phyloP scores from a whole-genome alignment of 2,888 invertebrate species.

The Dysmachus trigonus region DNA sequence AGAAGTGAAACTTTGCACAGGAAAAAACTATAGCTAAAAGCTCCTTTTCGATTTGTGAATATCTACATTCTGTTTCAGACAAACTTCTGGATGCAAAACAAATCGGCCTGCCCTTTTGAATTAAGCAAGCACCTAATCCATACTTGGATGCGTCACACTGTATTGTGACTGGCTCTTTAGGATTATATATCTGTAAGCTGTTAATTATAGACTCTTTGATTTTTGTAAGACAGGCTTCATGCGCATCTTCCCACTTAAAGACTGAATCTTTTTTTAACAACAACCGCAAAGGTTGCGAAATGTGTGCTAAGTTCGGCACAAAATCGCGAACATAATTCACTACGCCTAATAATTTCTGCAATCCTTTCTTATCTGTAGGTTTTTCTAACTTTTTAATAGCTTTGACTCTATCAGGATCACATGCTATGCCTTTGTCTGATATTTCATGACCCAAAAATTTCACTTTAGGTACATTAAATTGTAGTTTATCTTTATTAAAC shows the following conservation, averaged over 20 bases:
- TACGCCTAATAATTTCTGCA: slow-evolving; percentile 51
- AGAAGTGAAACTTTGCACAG: slow-evolving; percentile 51
- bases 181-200: no score
- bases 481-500: slow-evolving; percentile 13
- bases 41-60: slow-evolving; percentile 48
- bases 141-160: no score
- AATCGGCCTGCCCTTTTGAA: no score
- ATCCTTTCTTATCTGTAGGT: slow-evolving; percentile 49
- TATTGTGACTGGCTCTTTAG: no score
- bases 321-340: slow-evolving; percentile 47
- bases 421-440: not conserved
- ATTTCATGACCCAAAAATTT: not conserved
- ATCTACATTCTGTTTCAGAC: slow-evolving; percentile 46
- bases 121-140: no score
- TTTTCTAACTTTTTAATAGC: slow-evolving; percentile 44
- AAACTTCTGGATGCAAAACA: no score
- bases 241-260: slow-evolving; percentile 48
- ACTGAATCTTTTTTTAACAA: slow-evolving; percentile 49
- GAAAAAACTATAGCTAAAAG: slow-evolving; percentile 50
- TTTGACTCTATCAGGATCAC: slow-evolving; percentile 11
- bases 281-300: slow-evolving; percentile 40
- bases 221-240: slow-evolving; percentile 43
- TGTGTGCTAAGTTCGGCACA: not conserved
- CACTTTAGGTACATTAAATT: not conserved
- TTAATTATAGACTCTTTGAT: slow-evolving; percentile 36